A percentile compares a stretch with the other conserved stretches of the same genome.
Conservation (phyloP, 2,888 invertebrate genomes). For the Caenorhabditis zanzibari region DNA sequence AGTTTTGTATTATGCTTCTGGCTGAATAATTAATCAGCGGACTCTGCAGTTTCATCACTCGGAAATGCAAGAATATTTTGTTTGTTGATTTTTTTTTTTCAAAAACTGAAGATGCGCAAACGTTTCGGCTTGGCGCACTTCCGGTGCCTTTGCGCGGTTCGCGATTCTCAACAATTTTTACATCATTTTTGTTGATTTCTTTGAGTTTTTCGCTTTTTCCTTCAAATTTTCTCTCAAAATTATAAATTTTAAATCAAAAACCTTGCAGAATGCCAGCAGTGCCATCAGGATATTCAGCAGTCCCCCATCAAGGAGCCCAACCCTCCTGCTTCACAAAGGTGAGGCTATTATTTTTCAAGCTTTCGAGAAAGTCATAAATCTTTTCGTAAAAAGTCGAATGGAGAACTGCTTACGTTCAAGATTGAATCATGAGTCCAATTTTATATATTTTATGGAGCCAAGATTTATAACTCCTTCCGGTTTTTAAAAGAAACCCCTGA, state of each 20-base stretch:
- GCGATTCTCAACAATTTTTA: constrained; percentile 24
- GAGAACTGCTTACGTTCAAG: neutral
- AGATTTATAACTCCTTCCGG: constrained; percentile 24
- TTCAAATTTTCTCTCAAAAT: constrained; percentile 1
- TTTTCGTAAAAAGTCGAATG: neutral
- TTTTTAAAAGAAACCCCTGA: constrained; percentile 19
- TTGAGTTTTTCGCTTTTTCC: neutral
- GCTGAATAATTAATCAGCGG: neutral
- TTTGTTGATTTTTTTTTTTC: neutral
- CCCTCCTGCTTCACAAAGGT: constrained; percentile 65
- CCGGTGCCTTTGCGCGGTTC: constrained; percentile 36
- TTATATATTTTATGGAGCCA: neutral
- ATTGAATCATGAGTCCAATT: constrained; percentile 1
- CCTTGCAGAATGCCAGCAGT: constrained; percentile 64
- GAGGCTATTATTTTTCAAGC: neutral
- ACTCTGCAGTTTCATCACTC: too few species aligned
- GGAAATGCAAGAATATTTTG: neutral
- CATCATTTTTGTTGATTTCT: constrained; percentile 42
- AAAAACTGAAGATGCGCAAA: constrained; percentile 8
- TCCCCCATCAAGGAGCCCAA: constrained; percentile 50
- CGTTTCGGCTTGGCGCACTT: constrained; percentile 12
- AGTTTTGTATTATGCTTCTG: neutral
- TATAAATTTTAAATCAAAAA: neutral
- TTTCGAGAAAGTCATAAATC: neutral
- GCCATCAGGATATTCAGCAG: constrained; percentile 64